phyloP scores from a whole-genome alignment of 2,797 vertebrate genomes.

The Muscicapa striata region DNA sequence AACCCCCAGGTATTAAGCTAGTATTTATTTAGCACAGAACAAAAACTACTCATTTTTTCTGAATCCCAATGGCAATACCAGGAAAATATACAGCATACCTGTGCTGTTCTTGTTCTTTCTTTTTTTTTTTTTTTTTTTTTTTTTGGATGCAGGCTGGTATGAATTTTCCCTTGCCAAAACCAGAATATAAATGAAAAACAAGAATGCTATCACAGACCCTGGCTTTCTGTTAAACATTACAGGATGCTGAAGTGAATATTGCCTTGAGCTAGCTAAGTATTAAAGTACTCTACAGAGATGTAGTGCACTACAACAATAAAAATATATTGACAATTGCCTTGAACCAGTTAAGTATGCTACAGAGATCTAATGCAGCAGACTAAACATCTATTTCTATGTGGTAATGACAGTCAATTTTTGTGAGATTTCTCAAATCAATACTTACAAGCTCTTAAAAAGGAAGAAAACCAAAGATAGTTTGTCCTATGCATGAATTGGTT shows the following conservation, averaged over 20 bases:
- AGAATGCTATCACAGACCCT: background rate
- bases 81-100: background rate
- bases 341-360: background rate
- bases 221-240: background rate
- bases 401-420: background rate
- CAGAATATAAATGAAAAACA: conserved; percentile 2
- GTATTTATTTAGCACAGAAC: background rate
- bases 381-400: conserved; percentile 47
- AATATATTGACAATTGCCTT: conserved; percentile 3
- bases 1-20: background rate
- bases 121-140: background rate
- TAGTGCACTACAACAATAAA: background rate
- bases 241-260: background rate
- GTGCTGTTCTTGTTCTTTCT: background rate
- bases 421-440: conserved; percentile 3
- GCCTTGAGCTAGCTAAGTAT: conserved; percentile 3
- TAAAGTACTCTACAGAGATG: background rate
- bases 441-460: background rate
- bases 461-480: background rate
- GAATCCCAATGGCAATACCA: background rate
- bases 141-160: background rate
- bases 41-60: background rate
- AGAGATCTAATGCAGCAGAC: background rate
- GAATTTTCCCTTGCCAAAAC: background rate
- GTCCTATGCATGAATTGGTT: background rate